phyloP scores from a whole-genome alignment of 1,140 invertebrate species.

The Aporrectodea caliginosa region DNA sequence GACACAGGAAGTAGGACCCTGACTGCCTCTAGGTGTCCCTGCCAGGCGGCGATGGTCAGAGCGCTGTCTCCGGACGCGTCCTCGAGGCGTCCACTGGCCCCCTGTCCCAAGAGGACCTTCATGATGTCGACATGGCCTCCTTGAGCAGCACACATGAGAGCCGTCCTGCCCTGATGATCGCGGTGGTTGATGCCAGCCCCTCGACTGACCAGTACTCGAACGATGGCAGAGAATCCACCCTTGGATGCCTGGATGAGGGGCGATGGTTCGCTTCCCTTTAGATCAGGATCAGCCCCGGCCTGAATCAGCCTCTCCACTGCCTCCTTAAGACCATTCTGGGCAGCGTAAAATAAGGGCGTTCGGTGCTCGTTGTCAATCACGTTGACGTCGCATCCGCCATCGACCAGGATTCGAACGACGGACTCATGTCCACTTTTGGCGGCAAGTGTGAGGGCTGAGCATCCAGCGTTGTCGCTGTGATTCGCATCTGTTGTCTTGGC shows the following conservation, averaged over 20 bases:
- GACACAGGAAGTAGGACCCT: slow-evolving; percentile 37
- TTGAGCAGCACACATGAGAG: slow-evolving; percentile 28
- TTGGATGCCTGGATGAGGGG: slow-evolving; percentile 17
- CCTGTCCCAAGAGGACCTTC: slow-evolving; percentile 18
- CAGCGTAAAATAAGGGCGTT: not conserved
- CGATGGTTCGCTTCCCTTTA: not conserved
- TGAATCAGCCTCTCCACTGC: slow-evolving; percentile 6
- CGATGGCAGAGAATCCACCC: slow-evolving; percentile 7
- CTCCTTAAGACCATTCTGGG: not conserved
- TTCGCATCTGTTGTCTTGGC: not conserved
- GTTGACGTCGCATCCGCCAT: not conserved
- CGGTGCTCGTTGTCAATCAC: not conserved
- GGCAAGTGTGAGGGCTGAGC: not conserved
- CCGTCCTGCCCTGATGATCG: slow-evolving; percentile 6
- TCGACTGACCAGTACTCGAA: slow-evolving; percentile 15
- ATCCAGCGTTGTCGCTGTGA: not conserved
- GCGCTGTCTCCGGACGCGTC: slow-evolving; percentile 22
- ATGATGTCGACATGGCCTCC: slow-evolving; percentile 6
- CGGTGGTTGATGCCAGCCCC: slow-evolving; percentile 2
- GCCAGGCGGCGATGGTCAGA: slow-evolving; percentile 63
- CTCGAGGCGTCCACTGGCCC: not conserved
- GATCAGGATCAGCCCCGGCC: slow-evolving; percentile 1
- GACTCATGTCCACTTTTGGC: not conserved
- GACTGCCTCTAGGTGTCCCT: slow-evolving; percentile 49
- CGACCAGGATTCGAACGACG: not conserved